Percentiles rank a stretch among this genome's conserved stretches.
Conservation (phyloP, 2,797 vertebrate genomes). For the Podarcis siculus region DNA sequence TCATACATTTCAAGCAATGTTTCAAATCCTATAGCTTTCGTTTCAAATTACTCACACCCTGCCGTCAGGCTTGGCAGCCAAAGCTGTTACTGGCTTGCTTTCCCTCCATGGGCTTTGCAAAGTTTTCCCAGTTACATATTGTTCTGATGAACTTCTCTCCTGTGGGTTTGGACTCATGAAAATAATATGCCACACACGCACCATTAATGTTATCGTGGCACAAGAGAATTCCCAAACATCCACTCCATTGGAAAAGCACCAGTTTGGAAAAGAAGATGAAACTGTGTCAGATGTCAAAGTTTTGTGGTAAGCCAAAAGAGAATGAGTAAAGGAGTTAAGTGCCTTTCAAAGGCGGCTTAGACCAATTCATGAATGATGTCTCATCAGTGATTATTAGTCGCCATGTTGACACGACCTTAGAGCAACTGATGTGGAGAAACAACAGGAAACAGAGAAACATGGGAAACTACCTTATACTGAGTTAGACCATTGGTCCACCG, state of each 20-base stretch:
- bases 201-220: conserved; percentile 36
- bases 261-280: neutral
- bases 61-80: conserved; percentile 31
- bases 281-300: too few species aligned
- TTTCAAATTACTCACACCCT: conserved; percentile 42
- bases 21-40: conserved; percentile 19
- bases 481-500: too few species aligned
- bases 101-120: conserved; percentile 23
- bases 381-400: neutral
- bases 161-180: conserved; percentile 52
- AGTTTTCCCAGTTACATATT: conserved; percentile 49
- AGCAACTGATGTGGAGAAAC: neutral
- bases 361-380: neutral
- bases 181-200: conserved; percentile 59
- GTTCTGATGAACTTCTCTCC: conserved; percentile 58
- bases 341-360: neutral
- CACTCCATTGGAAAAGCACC: neutral
- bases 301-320: neutral
- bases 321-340: neutral
- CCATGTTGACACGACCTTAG: neutral
- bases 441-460: neutral
- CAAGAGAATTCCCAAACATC: conserved; percentile 30
- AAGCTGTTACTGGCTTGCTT: conserved; percentile 42
- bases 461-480: too few species aligned
- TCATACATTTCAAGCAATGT: conserved; percentile 24